Evolutionary conservation across 2,113 vertebrate species (phyloP).

Genomic region (Phasianus colchicus): DNA sequence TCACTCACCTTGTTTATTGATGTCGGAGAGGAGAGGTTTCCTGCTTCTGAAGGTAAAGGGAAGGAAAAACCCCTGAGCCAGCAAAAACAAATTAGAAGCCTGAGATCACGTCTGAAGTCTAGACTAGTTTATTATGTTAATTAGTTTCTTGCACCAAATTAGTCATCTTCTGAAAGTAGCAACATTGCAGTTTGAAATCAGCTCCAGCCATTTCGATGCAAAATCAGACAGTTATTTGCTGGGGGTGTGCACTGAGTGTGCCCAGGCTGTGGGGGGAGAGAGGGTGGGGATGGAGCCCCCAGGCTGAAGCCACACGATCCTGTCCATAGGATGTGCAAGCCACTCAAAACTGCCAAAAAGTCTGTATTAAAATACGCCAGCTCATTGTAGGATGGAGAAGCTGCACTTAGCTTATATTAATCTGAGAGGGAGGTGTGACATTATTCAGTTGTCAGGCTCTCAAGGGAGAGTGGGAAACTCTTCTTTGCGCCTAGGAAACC

Average conservation of each 20-base stretch:
- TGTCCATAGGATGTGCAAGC: not conserved
- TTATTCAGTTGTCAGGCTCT: not conserved
- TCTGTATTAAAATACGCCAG: not conserved
- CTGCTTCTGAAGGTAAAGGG: not conserved
- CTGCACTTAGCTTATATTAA: not conserved
- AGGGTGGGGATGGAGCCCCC: not conserved
- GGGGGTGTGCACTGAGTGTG: not conserved
- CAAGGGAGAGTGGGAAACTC: not conserved
- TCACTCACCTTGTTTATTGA: not conserved
- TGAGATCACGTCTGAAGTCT: conserved; percentile 35
- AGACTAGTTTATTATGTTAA: conserved; percentile 43
- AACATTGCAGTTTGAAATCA: not conserved
- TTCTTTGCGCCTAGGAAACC: not conserved
- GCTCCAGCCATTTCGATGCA: not conserved
- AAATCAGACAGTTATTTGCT: not conserved
- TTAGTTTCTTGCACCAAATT: not conserved
- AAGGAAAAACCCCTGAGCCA: not conserved
- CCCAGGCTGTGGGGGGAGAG: too few species aligned
- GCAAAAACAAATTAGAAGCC: not conserved
- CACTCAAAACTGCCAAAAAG: not conserved
- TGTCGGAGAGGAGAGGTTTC: not conserved
- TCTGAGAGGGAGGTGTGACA: not conserved
- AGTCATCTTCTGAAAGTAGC: not conserved
- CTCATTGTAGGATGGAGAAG: not conserved
- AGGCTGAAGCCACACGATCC: not conserved